phyloP scores from a whole-genome alignment of 2,113 vertebrate genomes.

The Corythaeola cristata region DNA sequence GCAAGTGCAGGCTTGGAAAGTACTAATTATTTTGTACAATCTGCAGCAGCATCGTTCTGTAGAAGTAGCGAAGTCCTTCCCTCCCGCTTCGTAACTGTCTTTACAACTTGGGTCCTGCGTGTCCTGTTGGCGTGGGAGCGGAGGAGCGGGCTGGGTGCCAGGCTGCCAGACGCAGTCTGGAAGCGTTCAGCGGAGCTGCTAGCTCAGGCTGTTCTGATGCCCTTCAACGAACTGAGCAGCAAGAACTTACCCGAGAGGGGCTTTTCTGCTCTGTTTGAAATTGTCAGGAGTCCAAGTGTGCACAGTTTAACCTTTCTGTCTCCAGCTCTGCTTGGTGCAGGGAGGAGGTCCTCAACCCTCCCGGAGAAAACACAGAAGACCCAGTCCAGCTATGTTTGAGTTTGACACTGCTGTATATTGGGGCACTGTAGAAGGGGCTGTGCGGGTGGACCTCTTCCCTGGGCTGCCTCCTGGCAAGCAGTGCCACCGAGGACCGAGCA shows the following conservation, averaged over 20 bases:
- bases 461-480: background rate
- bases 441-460: background rate
- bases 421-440: background rate
- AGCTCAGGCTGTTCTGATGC: background rate
- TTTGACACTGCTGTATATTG: background rate
- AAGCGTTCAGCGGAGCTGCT: background rate
- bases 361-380: too few species aligned
- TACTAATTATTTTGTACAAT: background rate
- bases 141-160: constrained; percentile 10
- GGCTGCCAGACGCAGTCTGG: background rate
- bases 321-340: background rate
- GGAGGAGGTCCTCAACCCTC: background rate
- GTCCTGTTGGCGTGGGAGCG: background rate
- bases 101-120: background rate
- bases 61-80: background rate
- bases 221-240: background rate
- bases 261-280: background rate
- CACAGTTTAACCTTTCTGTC: background rate
- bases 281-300: background rate
- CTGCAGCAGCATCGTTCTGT: background rate
- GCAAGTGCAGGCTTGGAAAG: background rate
- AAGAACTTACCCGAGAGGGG: background rate
- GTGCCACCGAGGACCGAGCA: accelerated
- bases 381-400: background rate
- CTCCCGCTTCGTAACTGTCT: accelerated